phyloP scores from a whole-genome alignment of 2,797 vertebrate genomes.

The Myotis myotis region DNA sequence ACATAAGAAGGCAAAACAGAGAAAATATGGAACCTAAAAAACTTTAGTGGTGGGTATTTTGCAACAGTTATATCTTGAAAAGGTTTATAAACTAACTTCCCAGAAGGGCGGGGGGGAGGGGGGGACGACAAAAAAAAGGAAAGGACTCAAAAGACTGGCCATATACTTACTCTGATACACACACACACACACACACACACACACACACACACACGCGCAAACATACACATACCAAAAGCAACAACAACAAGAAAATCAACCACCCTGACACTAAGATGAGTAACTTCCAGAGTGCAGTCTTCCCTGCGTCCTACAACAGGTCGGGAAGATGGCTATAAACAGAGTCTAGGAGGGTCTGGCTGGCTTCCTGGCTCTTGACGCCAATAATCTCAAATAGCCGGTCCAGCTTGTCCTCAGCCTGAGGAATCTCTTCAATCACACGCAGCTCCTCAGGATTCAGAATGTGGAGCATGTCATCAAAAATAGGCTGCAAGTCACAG shows the following conservation, averaged over 20 bases:
- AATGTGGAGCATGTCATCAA: conserved; percentile 98
- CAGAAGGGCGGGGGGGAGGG: conserved; percentile 47
- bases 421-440: conserved; percentile 92
- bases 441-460: conserved; percentile 96
- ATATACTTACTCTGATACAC: conserved; percentile 75
- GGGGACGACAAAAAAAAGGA: neutral
- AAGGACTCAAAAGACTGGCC: conserved; percentile 82
- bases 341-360: conserved; percentile 97
- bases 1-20: conserved; percentile 64
- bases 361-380: conserved; percentile 98
- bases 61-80: conserved; percentile 73
- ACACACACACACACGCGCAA: neutral
- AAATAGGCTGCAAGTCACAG: conserved; percentile 97
- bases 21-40: conserved; percentile 67
- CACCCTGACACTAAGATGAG: conserved; percentile 78
- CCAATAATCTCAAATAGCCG: conserved; percentile 96
- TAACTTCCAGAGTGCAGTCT: conserved; percentile 72
- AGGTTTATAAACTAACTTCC: conserved; percentile 72
- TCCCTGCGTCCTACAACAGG: conserved; percentile 87
- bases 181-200: neutral
- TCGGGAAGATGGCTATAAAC: conserved; percentile 98
- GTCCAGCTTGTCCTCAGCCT: conserved; percentile 96
- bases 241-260: conserved; percentile 45
- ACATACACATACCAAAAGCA: neutral
- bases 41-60: conserved; percentile 73